Evolutionary conservation across 2,113 vertebrate species (phyloP).

Genomic region (Zapornia atra): DNA sequence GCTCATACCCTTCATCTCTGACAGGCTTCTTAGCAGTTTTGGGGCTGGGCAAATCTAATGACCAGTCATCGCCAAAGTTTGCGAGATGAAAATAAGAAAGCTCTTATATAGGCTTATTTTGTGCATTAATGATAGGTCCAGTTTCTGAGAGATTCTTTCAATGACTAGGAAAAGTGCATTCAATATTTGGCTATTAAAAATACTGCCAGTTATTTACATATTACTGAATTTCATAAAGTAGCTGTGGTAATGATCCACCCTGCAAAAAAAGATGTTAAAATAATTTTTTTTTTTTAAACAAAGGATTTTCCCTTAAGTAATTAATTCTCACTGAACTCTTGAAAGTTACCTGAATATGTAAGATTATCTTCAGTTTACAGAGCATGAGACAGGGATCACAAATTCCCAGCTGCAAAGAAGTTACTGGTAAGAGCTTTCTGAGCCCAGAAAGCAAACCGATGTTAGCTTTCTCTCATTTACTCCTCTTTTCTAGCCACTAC

Average conservation of each 20-base stretch:
- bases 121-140: background rate
- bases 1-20: background rate
- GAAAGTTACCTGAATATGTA: background rate
- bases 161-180: background rate
- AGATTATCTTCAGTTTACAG: background rate
- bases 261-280: background rate
- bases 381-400: background rate
- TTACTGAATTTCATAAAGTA: background rate
- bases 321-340: background rate
- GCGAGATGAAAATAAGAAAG: background rate
- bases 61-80: background rate
- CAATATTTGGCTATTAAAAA: background rate
- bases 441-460: background rate
- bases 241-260: background rate
- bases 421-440: background rate
- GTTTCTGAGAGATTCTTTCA: background rate
- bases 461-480: background rate
- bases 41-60: background rate
- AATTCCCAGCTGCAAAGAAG: background rate
- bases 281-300: background rate
- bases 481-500: background rate
- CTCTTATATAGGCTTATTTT: background rate
- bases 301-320: background rate
- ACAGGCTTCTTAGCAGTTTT: background rate
- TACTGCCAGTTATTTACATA: background rate